phyloP scores from a whole-genome alignment of 2,888 invertebrate genomes.

The Sinhomidia bicolor region DNA sequence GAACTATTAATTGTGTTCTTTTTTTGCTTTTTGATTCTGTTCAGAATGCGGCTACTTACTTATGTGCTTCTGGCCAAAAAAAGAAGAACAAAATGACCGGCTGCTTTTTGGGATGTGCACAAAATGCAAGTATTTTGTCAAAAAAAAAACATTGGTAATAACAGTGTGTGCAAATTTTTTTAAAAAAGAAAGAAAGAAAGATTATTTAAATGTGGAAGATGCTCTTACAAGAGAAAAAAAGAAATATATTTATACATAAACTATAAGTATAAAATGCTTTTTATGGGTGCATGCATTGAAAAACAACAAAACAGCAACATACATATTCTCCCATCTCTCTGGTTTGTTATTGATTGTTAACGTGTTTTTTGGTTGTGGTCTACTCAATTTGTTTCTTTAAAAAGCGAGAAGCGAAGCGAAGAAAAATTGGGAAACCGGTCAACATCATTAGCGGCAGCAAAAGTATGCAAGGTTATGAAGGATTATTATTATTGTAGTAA shows the following conservation, averaged over 20 bases:
- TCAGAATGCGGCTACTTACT: background rate
- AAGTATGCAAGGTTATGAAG: background rate
- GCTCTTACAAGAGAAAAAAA: no score
- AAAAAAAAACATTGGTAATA: background rate
- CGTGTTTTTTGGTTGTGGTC: background rate
- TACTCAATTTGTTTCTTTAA: background rate
- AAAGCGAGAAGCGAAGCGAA: no score
- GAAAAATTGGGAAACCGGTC: slow-evolving; percentile 10
- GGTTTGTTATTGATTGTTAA: background rate
- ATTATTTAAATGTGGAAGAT: background rate
- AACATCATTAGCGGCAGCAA: background rate
- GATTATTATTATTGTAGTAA: no score
- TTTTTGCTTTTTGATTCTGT: no score
- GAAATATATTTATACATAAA: no score
- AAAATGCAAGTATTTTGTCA: background rate
- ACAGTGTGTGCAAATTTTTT: background rate
- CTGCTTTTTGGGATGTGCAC: background rate
- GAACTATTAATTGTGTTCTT: background rate
- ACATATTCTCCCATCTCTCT: no score
- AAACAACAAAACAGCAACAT: background rate
- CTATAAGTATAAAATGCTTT: no score
- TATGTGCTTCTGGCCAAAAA: slow-evolving; percentile 3
- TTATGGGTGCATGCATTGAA: background rate
- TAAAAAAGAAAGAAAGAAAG: background rate
- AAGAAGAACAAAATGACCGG: background rate